phyloP scores from a whole-genome alignment of 2,113 vertebrate genomes.

The Aldabrachelys gigantea region DNA sequence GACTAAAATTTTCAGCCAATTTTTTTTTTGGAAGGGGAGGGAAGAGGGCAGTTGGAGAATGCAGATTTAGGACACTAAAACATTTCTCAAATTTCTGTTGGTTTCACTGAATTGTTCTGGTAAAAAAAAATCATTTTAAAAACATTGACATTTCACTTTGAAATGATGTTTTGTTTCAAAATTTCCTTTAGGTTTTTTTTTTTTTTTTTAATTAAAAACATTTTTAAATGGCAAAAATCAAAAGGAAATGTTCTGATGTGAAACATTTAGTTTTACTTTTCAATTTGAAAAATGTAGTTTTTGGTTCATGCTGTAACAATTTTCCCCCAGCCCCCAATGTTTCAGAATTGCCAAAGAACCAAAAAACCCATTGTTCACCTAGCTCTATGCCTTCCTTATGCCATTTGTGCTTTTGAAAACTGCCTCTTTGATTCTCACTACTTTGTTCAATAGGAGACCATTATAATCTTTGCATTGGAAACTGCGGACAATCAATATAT shows the following conservation, averaged over 20 bases:
- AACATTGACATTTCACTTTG: not conserved
- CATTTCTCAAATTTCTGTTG: not conserved
- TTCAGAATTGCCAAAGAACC: too few species aligned
- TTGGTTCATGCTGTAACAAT: not conserved
- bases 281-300: not conserved
- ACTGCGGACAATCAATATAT: conserved; percentile 39
- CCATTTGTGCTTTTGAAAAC: not conserved
- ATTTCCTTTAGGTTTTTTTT: not conserved
- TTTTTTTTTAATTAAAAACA: not conserved
- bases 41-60: not conserved
- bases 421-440: not conserved
- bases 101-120: not conserved
- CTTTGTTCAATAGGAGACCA: not conserved
- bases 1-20: not conserved
- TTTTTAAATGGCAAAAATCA: not conserved
- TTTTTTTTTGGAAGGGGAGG: not conserved
- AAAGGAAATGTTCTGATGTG: not conserved
- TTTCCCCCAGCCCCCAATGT: not conserved
- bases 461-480: conserved; percentile 41
- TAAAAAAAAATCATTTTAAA: not conserved
- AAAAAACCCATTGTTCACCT: not conserved
- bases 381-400: not conserved
- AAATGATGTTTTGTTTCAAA: not conserved
- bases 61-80: not conserved
- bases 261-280: not conserved